Evolutionary conservation across 2,888 invertebrate genomes (phyloP), one percentile per base, ranked within the genome.

Genomic region (Microplitis manilae): DNA sequence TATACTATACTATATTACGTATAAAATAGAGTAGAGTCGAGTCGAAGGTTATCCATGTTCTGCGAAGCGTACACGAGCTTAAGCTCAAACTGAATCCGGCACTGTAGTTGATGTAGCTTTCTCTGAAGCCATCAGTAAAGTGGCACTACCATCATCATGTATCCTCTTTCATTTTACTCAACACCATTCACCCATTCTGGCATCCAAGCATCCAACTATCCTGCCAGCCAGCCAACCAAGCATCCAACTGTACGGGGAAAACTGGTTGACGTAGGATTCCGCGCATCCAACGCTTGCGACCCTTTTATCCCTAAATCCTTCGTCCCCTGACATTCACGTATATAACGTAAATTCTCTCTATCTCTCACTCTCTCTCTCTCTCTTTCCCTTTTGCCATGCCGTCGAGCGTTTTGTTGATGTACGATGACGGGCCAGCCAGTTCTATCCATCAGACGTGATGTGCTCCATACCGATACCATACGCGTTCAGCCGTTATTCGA

Each of bases 251-350:
- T 59, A 39, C 30, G 68, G 59, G 17, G 68, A 20, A 68, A 74
- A 71, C 59, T 17, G 17, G 65, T 59, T 61, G 71, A 75, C 73
- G 60, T 70, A 70, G 64, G 59, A 62, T 64, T 68, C 40, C 67
- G 60, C 61, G 40, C 64, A 65, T 65, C 68, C 74, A 71, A 64
- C 50, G 50, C 50, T 59, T 72, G 69, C 75, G 80, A 80, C 78
- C 80, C 80, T 79, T 78, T 80, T 76, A 80, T 80, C 78, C 80
- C 73, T 73, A 77, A 80, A 80, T 79, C 80, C 80, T 75, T 72
- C 73, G 68, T 75, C 75, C 73, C 75, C 68, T 72, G 68, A 68
- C 69, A 73, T 50, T 50, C 13, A 50, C 50, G 50, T 50, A 50
- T 50, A 50, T 50, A 50, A 50, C 50, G 50, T 67, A 73, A 77